Percentiles rank a stretch among this genome's conserved stretches.
phyloP scores from a whole-genome alignment of 1,140 invertebrate species.

The Maniola jurtina region DNA sequence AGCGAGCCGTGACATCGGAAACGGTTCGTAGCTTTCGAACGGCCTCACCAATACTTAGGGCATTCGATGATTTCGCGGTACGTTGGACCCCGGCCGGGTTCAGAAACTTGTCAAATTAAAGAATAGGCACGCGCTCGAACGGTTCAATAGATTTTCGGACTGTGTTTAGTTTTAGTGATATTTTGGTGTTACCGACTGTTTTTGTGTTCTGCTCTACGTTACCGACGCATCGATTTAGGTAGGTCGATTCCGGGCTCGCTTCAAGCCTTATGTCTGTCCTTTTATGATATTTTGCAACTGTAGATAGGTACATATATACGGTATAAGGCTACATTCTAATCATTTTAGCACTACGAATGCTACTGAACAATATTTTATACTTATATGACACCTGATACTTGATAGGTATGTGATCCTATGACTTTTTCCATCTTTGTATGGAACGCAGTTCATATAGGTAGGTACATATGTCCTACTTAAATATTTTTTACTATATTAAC shows the following conservation, averaged over 20 bases:
- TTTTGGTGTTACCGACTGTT: constrained; percentile 36
- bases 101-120: constrained; percentile 71
- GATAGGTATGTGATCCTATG: no score
- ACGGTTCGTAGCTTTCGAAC: constrained; percentile 66
- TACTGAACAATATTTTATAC: no score
- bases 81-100: constrained; percentile 55
- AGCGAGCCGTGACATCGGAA: constrained; percentile 72
- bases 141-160: constrained; percentile 43
- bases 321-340: not conserved
- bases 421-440: no score
- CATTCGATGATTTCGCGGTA: constrained; percentile 72
- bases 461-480: no score
- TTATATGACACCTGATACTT: no score
- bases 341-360: not conserved
- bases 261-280: not conserved
- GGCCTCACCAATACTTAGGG: constrained; percentile 57
- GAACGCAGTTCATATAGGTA: no score
- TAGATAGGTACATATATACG: not conserved
- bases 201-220: constrained; percentile 40
- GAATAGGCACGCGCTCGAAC: constrained; percentile 49
- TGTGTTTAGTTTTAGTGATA: constrained; percentile 56
- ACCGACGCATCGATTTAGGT: constrained; percentile 55
- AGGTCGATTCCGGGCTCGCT: constrained; percentile 41
- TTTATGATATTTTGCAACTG: not conserved
- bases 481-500: no score